Evolutionary conservation across 2,113 vertebrate genomes (phyloP).

Genomic region (Muntiacus muntjak): DNA sequence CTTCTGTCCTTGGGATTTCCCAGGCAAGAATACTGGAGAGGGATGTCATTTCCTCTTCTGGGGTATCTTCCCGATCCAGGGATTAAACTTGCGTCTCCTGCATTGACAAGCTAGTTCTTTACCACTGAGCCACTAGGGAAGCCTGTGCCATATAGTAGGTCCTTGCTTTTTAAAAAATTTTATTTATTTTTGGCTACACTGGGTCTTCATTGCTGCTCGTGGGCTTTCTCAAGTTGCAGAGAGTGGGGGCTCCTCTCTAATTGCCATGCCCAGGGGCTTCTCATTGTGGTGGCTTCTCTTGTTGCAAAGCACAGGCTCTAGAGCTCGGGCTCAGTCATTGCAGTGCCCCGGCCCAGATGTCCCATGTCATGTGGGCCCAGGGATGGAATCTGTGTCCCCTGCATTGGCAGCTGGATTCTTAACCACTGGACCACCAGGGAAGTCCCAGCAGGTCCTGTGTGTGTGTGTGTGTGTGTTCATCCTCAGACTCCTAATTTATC

Average conservation of each 20-base stretch:
- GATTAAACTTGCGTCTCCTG: rapidly evolving
- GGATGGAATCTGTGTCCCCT: not conserved
- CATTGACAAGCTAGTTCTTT: not conserved
- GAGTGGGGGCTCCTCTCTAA: not conserved
- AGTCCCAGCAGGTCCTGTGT: not conserved
- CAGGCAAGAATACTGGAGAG: not conserved
- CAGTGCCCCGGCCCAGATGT: not conserved
- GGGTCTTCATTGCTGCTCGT: not conserved
- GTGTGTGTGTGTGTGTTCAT: not conserved
- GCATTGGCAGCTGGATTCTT: not conserved
- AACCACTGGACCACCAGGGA: not conserved
- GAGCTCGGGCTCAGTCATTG: not conserved
- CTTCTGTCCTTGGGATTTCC: not conserved
- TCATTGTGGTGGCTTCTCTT: not conserved
- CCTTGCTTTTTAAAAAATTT: not conserved
- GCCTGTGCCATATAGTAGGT: not conserved
- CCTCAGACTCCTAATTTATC: not conserved
- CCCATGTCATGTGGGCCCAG: not conserved
- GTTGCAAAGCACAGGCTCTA: not conserved
- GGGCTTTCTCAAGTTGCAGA: not conserved
- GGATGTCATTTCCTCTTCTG: not conserved
- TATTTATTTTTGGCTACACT: not conserved
- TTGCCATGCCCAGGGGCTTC: not conserved
- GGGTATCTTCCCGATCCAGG: not conserved
- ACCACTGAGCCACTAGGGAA: not conserved